Conservation (phyloP, 2,888 invertebrate genomes). For the Nemotelus nigrinus region DNA sequence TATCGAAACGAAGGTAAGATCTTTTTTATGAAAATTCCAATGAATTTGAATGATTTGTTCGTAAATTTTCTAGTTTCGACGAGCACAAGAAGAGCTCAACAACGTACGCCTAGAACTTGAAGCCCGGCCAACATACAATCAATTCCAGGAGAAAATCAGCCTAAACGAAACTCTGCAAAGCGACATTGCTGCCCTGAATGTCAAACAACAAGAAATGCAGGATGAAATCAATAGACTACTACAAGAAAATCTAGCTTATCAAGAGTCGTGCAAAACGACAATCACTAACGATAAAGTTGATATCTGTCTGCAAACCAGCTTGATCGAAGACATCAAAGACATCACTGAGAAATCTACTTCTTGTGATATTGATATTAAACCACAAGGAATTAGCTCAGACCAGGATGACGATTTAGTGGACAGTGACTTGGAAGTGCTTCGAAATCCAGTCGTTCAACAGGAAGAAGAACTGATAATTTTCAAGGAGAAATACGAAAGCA, state of each 20-base stretch:
- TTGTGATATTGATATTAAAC: slow-evolving; percentile 3
- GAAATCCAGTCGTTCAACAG: slow-evolving; percentile 57
- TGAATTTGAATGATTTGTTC: slow-evolving; percentile 11
- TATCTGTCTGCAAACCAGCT: slow-evolving; percentile 25
- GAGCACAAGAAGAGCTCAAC: slow-evolving; percentile 47
- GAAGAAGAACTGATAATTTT: slow-evolving; percentile 64
- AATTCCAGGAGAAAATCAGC: slow-evolving; percentile 50
- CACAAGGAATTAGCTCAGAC: neutral
- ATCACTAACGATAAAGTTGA: neutral
- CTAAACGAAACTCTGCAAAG: slow-evolving; percentile 48
- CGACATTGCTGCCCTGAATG: slow-evolving; percentile 34
- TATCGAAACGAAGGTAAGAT: slow-evolving; percentile 22
- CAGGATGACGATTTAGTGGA: slow-evolving; percentile 38
- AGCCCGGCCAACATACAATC: slow-evolving; percentile 49
- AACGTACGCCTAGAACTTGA: slow-evolving; percentile 49
- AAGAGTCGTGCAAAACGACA: slow-evolving; percentile 7
- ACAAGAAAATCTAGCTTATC: slow-evolving; percentile 56
- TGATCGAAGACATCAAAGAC: neutral
- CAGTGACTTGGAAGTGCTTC: slow-evolving; percentile 58
- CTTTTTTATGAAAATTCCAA: slow-evolving; percentile 1
- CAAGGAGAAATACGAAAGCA: slow-evolving; percentile 62
- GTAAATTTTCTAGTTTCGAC: slow-evolving; percentile 43
- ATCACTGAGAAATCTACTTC: neutral
- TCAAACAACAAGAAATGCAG: slow-evolving; percentile 44
- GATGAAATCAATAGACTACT: slow-evolving; percentile 59